Conservation (phyloP, 2,888 invertebrate genomes). For the Pristionchus japonicus region DNA sequence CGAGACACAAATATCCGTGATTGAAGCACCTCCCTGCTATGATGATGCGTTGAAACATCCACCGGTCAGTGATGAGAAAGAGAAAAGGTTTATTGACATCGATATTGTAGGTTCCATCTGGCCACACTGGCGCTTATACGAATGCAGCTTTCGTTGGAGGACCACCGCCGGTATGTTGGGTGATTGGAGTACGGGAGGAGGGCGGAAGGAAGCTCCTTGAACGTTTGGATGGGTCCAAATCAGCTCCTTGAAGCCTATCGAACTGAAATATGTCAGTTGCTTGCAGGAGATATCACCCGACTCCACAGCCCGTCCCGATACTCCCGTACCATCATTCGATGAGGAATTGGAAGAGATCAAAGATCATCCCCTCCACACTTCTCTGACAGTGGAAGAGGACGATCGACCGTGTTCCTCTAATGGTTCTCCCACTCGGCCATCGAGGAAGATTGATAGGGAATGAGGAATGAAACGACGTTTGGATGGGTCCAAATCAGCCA, state of each 20-base stretch:
- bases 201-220: too few species aligned
- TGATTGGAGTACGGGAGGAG: background rate
- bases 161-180: conserved; percentile 28
- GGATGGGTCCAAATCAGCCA: too few species aligned
- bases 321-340: conserved; percentile 30
- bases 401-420: conserved; percentile 19
- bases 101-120: background rate
- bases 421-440: background rate
- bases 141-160: conserved; percentile 33
- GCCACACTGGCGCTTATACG: background rate
- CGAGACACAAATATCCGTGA: conserved; percentile 62
- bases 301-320: background rate
- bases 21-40: conserved; percentile 73
- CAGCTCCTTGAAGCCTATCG: too few species aligned
- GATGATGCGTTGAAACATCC: conserved; percentile 72
- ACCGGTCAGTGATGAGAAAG: conserved; percentile 44
- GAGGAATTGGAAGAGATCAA: conserved; percentile 35
- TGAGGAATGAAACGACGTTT: background rate
- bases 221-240: too few species aligned
- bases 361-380: conserved; percentile 14
- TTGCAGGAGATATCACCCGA: background rate
- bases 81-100: background rate
- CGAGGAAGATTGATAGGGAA: conserved; percentile 16
- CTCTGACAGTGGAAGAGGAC: background rate
- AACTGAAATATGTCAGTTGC: background rate